These are phyloP conservation scores for Aphelinus certus DNA, from an alignment of 1,140 invertebrate species.

Conservation along the genomic window DNA sequence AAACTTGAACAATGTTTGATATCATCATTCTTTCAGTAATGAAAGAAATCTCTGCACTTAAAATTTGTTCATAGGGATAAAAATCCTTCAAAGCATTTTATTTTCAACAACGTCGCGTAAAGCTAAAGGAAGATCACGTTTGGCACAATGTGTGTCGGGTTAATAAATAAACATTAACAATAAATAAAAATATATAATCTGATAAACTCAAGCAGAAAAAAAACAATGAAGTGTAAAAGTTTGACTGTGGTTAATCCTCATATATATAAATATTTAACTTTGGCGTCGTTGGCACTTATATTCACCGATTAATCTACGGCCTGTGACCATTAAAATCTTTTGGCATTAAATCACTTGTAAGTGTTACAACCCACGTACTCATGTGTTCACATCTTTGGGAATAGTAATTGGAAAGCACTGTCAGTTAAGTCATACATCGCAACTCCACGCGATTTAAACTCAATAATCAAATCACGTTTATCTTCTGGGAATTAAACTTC, in stretches of 20 bases:
- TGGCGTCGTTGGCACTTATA: slow-evolving; percentile 32
- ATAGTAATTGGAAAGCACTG: too few relatives aligned
- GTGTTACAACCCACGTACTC: too few relatives aligned
- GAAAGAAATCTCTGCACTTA: too few relatives aligned
- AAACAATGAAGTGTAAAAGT: slow-evolving; percentile 22
- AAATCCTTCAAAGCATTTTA: too few relatives aligned
- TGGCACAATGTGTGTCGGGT: slow-evolving; percentile 10
- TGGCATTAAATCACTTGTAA: slow-evolving; percentile 23
- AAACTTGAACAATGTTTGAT: background rate
- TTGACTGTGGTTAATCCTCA: slow-evolving; percentile 20
- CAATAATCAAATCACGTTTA: too few relatives aligned
- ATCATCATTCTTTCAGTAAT: too few relatives aligned
- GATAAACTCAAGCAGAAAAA: background rate
- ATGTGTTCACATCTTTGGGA: too few relatives aligned
- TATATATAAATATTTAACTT: slow-evolving; percentile 6
- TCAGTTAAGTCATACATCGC: too few relatives aligned
- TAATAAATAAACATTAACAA: slow-evolving; percentile 10
- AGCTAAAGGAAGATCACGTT: slow-evolving; percentile 6
- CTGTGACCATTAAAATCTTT: slow-evolving; percentile 15
- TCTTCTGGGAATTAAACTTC: too few relatives aligned
- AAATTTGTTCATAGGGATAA: too few relatives aligned
- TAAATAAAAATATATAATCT: too few relatives aligned
- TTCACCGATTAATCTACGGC: slow-evolving; percentile 16
- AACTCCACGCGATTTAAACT: too few relatives aligned
- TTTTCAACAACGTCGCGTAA: background rate